Evolutionary conservation across 2,888 invertebrate genomes (phyloP), one percentile per base, ranked within the genome.

Genomic region (Camponotus fellah): DNA sequence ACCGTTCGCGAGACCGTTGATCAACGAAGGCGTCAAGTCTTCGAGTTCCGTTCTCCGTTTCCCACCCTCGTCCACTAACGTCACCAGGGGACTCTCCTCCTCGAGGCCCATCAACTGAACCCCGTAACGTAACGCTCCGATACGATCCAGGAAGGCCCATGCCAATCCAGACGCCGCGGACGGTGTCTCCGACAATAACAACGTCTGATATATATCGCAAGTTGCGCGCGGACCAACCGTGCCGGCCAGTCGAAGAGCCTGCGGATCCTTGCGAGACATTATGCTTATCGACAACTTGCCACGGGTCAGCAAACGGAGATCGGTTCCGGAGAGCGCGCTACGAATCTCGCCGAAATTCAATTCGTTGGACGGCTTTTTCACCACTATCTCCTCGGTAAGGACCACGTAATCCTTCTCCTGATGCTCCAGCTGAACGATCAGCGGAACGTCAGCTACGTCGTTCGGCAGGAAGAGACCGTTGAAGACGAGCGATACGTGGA

Each of bases 151-250:
- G 90, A 97, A 98, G 74, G 97, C 96, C 96, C 98, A 97, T 0
- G 97, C 97, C 82, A 98, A 94, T 12, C 98, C 98, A 40, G 94
- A 92, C 0, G 94, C 93, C n/a, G 95, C 96, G 85, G 96, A 96
- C 90, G 93, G 95, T 86, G 92, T 95, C 21, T 94, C 93, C 4
- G 96, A 96, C 1, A 97, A 95, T 60, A 97, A 93, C 0, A 97
- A 95, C 0, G 97, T 96, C 92, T 98, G 97, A 94, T 97, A 98
- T 79, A 98, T 95, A 94, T 98, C 98, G 92, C 98, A 98, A 0
- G 97, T 96, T 0, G 97, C 97, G 90, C 97, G 96, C 17, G 98
- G 97, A 37, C 97, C 95, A 1, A 98, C 97, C 71, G 95, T 95
- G 0, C 98, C 98, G 32, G 96, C 96, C 69, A 98, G 96, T 86